Percentiles rank a stretch among this genome's conserved stretches.
Evolutionary conservation across 1,140 invertebrate species (phyloP).

Genomic region (Whitmania pigra): DNA sequence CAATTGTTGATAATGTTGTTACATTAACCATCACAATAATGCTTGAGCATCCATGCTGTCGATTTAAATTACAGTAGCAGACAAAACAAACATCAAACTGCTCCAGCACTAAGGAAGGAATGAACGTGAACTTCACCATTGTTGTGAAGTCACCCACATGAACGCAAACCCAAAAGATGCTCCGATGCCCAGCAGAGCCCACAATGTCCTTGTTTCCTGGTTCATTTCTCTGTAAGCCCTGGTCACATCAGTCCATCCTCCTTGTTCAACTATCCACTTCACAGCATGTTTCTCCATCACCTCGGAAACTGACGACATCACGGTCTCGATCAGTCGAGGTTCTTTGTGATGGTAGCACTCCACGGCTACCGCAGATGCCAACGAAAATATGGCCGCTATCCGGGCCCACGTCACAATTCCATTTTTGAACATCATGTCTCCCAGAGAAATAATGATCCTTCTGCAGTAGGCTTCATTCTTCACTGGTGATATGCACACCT

Average conservation of each 20-base stretch:
- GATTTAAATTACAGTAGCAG: too few species aligned
- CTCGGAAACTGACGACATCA: background rate
- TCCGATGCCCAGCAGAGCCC: conserved; percentile 4
- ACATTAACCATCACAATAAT: too few species aligned
- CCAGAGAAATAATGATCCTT: background rate
- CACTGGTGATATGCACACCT: conserved; percentile 1
- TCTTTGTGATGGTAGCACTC: conserved; percentile 6
- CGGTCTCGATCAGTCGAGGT: background rate
- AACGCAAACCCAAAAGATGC: background rate
- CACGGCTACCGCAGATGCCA: background rate
- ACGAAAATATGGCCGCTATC: conserved; percentile 1
- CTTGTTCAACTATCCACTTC: conserved; percentile 6
- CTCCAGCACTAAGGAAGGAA: too few species aligned
- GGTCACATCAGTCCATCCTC: background rate
- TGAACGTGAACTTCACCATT: background rate
- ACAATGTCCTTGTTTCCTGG: background rate
- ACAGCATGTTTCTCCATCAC: background rate
- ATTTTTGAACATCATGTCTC: conserved; percentile 11
- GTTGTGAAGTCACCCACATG: conserved; percentile 1
- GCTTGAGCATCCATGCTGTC: too few species aligned
- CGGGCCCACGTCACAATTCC: background rate
- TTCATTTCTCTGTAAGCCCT: background rate
- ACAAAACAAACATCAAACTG: too few species aligned
- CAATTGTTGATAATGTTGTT: too few species aligned
- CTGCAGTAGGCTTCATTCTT: conserved; percentile 8